Evolutionary conservation across 2,113 vertebrate genomes (phyloP), one percentile per base, ranked within the genome.

Genomic region (Tachysurus vachellii): DNA sequence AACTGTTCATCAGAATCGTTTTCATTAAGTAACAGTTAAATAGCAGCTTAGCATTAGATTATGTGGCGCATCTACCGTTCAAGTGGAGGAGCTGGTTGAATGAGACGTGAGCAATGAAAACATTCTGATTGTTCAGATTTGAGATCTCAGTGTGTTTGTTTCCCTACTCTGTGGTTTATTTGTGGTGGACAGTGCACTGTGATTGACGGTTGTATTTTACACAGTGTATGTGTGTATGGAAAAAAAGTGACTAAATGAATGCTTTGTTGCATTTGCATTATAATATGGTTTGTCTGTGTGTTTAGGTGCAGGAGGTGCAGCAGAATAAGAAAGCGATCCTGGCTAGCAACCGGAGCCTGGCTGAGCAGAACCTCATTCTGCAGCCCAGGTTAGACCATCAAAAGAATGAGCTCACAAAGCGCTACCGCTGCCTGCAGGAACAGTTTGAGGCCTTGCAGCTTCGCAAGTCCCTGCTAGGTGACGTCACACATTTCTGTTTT

Each of bases 301-400:
- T 14, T 80, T 88, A 99, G 98, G 95, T 97, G 82, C 96, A 97
- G 90, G 96, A 94, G 0, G 93, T 99, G 85, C 98, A 99, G 90
- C 96, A 97, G 85, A 97, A 90, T 94, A 99, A 99, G 90, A 97
- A 98, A 87, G 96, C 93, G 94, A 99, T 97, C 0, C 93, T 98
- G 19, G 96, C 94, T 90, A 95, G 95, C 92, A 99, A 99, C 93
- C 96, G 97, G 62, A 97, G 94, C 62, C 95, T 99, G 92, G 98
- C 98, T 1, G 97, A 99, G 87, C 95, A 94, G 44, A 99, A 99
- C 93, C 97, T 99, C 4, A 68, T 94, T 80, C 97, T 97, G 89
- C 98, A 98, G 93, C 98, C 98, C 13, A 94, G 91, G 59, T 85
- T 99, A 93, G 98, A 99, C 85, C 87, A 94, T 16, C 93, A 94